Conservation (phyloP, 2,113 vertebrate species). For the Pollachius pollachius region DNA sequence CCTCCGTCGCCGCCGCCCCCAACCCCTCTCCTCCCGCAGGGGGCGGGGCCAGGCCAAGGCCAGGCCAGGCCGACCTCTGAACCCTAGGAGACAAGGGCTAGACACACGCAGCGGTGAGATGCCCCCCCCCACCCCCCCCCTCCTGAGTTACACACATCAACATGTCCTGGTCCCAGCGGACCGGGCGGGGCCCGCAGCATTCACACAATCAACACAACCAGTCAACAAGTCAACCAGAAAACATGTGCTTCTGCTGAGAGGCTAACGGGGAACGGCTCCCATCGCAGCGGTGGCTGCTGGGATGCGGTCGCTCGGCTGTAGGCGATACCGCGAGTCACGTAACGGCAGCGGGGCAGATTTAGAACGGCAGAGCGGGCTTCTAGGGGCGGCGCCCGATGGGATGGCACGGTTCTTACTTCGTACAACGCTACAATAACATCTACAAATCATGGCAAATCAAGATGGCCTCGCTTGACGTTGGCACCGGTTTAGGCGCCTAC, state of each 20-base stretch:
- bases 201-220: slow-evolving; percentile 38
- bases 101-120: slow-evolving; percentile 76
- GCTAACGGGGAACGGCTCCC: slow-evolving; percentile 6
- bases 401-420: background rate
- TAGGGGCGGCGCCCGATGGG: background rate
- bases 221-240: slow-evolving; percentile 16
- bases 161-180: background rate
- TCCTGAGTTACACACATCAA: background rate
- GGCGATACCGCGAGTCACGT: slow-evolving; percentile 7
- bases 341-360: slow-evolving; percentile 37
- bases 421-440: background rate
- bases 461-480: background rate
- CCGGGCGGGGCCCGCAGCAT: slow-evolving; percentile 5
- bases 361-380: slow-evolving; percentile 44
- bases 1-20: slow-evolving; percentile 56
- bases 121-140: slow-evolving; percentile 43
- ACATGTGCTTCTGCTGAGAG: slow-evolving; percentile 27
- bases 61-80: slow-evolving; percentile 54
- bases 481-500: background rate
- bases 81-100: slow-evolving; percentile 73
- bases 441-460: background rate
- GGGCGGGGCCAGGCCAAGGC: slow-evolving; percentile 51
- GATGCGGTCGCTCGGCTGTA: slow-evolving; percentile 3
- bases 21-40: background rate
- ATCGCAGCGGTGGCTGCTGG: slow-evolving; percentile 1